Base-by-base conservation (phyloP, 2,888 invertebrate species). In the Oligia strigilis region DNA sequence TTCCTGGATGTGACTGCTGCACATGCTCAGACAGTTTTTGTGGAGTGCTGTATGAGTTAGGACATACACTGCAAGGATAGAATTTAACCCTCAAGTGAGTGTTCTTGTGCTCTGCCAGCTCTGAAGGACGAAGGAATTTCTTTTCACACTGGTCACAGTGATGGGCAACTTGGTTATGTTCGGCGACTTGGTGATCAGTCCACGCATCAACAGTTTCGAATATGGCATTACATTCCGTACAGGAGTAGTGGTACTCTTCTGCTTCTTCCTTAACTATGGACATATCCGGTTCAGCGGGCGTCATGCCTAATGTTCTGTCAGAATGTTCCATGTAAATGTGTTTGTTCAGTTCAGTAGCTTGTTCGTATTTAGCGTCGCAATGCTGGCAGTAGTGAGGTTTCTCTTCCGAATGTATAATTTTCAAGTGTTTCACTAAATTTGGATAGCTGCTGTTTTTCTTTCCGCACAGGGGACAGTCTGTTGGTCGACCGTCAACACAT, bases 1-100 rank as follows among this genome's bases (percentile, higher is more conserved):
- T 92, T 4, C 95, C 95, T 0, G 97, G 97, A 85, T 97, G 97
- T 9, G 93, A 86, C 88, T 97, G 96, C 66, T 97, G 96, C 19
- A 97, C 97, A 83, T 97, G 97, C 85, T 98, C 97, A 0, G 97
- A 95, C 66, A 97, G 93, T 72, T 97, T 97, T 89, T 97, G 97
- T 0, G 98, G 97, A 73, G 98, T 98, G 87, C 98, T 97, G 90
- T 97, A 97, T 62, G 97, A 97, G 84, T 97, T 97, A 2, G 97
- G 93, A 83, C 98, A 98, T 46, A 97, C 93, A 43, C 96, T 97
- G 87, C 98, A 97, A 0, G 97, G 97, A 84, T 97, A 98, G 72
- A 98, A 97, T 89, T 98, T 98, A 4, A 98, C 97, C 87, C 98
- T 97, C 84, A 98, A 95, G 92, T 98, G 98, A 9, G 97, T 97